A percentile compares a stretch with the other conserved stretches of the same genome.
Conservation (phyloP, 2,113 vertebrate genomes). For the Phoxinus phoxinus region DNA sequence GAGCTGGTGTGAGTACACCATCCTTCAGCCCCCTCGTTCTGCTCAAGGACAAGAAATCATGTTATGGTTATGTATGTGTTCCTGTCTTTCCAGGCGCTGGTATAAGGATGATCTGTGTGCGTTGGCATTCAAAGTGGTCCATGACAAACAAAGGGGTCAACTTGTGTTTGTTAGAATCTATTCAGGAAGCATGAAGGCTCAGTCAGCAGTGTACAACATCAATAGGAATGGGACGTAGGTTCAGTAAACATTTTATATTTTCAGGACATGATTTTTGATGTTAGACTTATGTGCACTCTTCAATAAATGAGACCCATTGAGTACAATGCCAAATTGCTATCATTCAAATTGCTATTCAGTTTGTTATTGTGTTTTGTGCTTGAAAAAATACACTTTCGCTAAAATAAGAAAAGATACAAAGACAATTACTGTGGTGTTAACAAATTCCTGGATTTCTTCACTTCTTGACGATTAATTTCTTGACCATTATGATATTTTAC, state of each 20-base stretch:
- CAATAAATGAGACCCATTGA: neutral
- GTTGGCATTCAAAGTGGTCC: slow-evolving; percentile 94
- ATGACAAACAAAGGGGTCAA: slow-evolving; percentile 94
- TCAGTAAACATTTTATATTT: neutral
- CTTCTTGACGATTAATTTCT: too few relatives aligned
- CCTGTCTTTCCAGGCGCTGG: slow-evolving; percentile 78
- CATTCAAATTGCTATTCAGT: too few relatives aligned
- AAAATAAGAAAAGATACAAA: neutral
- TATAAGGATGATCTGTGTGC: slow-evolving; percentile 92
- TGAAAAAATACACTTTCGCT: neutral
- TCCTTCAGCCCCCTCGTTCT: slow-evolving; percentile 48
- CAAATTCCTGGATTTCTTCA: neutral
- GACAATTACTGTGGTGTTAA: neutral
- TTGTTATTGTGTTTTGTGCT: neutral
- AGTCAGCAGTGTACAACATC: slow-evolving; percentile 89
- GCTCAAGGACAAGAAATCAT: neutral
- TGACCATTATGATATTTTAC: too few relatives aligned
- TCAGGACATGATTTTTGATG: neutral
- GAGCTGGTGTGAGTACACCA: slow-evolving; percentile 85
- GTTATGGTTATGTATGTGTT: neutral
- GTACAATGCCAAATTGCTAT: neutral
- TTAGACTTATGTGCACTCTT: neutral
- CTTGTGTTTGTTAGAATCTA: slow-evolving; percentile 94
- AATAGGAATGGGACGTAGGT: slow-evolving; percentile 90
- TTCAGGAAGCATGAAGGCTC: slow-evolving; percentile 89